Evolutionary conservation across 1,140 invertebrate species (phyloP).

Genomic region (Globodera ellingtonae): DNA sequence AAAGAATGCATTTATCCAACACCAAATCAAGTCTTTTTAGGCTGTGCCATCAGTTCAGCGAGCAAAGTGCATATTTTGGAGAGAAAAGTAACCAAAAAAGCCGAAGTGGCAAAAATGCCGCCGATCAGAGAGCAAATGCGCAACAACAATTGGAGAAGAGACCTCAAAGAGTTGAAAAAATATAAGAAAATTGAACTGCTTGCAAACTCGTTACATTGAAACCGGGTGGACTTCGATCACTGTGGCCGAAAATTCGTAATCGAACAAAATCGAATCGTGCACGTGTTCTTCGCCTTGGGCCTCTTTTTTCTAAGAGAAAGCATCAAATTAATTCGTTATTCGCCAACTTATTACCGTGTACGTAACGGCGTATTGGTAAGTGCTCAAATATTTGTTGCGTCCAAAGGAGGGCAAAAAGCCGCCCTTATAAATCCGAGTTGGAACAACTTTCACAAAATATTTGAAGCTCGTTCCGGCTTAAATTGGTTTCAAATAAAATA

Average conservation of each 20-base stretch:
- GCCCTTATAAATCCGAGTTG: slow-evolving; percentile 52
- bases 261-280: slow-evolving; percentile 58
- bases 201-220: slow-evolving; percentile 39
- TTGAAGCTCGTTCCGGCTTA: slow-evolving; percentile 46
- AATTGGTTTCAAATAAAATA: slow-evolving; percentile 22
- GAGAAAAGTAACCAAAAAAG: slow-evolving; percentile 30
- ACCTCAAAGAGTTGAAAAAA: slow-evolving; percentile 32
- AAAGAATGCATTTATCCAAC: not conserved
- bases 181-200: not conserved
- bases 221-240: slow-evolving; percentile 58
- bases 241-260: slow-evolving; percentile 58
- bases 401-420: slow-evolving; percentile 41
- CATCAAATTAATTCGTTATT: not conserved
- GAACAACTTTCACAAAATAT: slow-evolving; percentile 59
- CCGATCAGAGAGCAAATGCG: slow-evolving; percentile 60
- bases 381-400: slow-evolving; percentile 32
- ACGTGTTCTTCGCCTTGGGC: slow-evolving; percentile 47
- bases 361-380: slow-evolving; percentile 63
- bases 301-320: slow-evolving; percentile 50
- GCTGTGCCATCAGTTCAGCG: not conserved
- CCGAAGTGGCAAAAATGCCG: slow-evolving; percentile 60
- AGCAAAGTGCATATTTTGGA: slow-evolving; percentile 22
- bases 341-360: slow-evolving; percentile 40
- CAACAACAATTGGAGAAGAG: slow-evolving; percentile 55
- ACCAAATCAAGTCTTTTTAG: not conserved